Percentiles rank a stretch among this genome's conserved stretches.
Evolutionary conservation across 1,140 invertebrate genomes (phyloP).

Genomic region (Magallana angulata): DNA sequence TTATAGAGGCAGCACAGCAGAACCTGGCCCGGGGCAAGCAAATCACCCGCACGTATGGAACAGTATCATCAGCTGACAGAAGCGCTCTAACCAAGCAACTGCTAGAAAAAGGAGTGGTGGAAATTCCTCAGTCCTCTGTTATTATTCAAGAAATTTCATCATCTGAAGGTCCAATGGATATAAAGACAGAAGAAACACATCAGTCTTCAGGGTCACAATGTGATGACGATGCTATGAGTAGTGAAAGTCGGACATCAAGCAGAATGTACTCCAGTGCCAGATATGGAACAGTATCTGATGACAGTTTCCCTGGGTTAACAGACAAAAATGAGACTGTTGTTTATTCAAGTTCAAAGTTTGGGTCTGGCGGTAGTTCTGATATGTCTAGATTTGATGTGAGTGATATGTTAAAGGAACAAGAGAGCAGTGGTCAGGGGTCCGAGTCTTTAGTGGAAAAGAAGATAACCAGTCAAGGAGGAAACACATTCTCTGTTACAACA

Average conservation of each 20-base stretch:
- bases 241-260: background rate
- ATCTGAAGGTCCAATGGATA: background rate
- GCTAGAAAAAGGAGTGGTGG: conserved; percentile 37
- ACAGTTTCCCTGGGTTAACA: background rate
- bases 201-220: background rate
- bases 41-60: conserved; percentile 16
- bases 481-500: conserved; percentile 60
- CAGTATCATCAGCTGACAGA: background rate
- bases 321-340: background rate
- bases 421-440: background rate
- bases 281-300: conserved; percentile 4
- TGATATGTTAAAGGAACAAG: background rate
- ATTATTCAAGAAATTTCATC: conserved; percentile 18
- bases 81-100: conserved; percentile 25
- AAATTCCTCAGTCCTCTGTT: conserved; percentile 37
- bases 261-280: conserved; percentile 2
- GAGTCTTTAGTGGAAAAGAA: conserved; percentile 8
- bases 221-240: conserved; percentile 1
- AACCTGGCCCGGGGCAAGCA: conserved; percentile 31
- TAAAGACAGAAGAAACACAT: background rate
- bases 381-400: conserved; percentile 32
- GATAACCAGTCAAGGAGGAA: conserved; percentile 48
- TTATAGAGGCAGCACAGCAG: conserved; percentile 41
- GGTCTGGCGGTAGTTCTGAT: conserved; percentile 22
- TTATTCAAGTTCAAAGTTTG: background rate